Base-by-base conservation (phyloP, 2,797 vertebrate species). In the Danio jaintianensis region DNA sequence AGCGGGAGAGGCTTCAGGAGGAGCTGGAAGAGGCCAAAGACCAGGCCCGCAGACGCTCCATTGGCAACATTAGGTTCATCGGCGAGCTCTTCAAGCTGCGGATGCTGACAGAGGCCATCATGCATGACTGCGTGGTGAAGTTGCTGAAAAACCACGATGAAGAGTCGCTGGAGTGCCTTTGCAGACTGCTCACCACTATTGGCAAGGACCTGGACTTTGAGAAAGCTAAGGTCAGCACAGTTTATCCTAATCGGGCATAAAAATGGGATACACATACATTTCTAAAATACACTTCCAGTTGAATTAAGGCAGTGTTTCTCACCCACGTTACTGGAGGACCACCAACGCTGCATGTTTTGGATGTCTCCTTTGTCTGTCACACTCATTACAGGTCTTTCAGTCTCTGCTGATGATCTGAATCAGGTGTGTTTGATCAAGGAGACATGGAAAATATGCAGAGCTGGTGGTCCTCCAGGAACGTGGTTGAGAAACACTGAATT, bases 51-150 rank as follows among this genome's bases (percentile, higher is more conserved):
- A 90, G 95, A 79, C 92, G 95, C 79, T 96, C 96, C 83, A 96
- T 96, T 0, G 96, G 95, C 11, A 96, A 96, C 85, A 96, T 96
- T 36, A 96, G 95, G 82, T 96, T 96, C 85, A 96, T 96, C 0
- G 95, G 95, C 0, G 96, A 96, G 78, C 95, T 96, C 12, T 96
- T 96, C 86, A 96, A 96, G 76, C 92, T 96, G 38, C 95, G 95
- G 83, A 96, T 96, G 96, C 87, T 96, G 85, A 96, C 95, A 0
- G 96, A 96, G 78, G 95, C 95, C 75, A 96, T 96, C 89, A 96
- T 96, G 96, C 95, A 96, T 0, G 96, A 96, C 90, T 96, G 96
- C 0, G 94, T 96, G 86, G 94, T 96, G 18, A 96, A 96, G 88
- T 91, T 96, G 81, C 90, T 96, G 0, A 96, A 96, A 72, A 96